These are phyloP conservation scores for Incurvaria masculella DNA, from an alignment of 2,888 invertebrate species.

Conservation along the genomic window DNA sequence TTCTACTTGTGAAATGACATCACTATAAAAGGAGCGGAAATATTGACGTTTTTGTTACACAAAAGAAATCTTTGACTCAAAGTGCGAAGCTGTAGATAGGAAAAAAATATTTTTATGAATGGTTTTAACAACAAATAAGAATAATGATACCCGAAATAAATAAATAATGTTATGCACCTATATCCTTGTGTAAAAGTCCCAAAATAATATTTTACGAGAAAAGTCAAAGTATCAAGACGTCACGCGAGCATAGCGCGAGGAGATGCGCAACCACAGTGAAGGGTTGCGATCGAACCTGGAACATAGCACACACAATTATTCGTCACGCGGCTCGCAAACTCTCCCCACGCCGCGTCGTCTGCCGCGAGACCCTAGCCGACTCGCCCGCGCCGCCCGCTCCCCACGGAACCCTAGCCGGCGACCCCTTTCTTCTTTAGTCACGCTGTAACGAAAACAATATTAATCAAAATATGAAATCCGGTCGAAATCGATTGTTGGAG, in stretches of 20 bases:
- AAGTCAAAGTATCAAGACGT: slow-evolving; percentile 27
- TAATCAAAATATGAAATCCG: not conserved
- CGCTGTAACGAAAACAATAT: not conserved
- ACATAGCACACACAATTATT: not conserved
- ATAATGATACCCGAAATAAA: too few species aligned
- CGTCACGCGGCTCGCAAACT: not conserved
- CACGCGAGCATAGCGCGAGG: slow-evolving; percentile 14
- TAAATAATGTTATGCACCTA: too few species aligned
- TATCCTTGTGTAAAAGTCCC: too few species aligned
- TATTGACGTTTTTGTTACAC: too few species aligned
- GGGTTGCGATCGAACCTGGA: slow-evolving; percentile 36
- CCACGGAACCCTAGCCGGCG: not conserved
- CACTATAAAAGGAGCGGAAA: too few species aligned
- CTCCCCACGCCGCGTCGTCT: not conserved
- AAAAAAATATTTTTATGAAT: too few species aligned
- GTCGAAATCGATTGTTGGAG: not conserved
- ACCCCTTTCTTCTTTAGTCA: not conserved
- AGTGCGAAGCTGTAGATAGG: too few species aligned
- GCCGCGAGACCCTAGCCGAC: not conserved
- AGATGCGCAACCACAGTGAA: slow-evolving; percentile 41
- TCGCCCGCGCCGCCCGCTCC: not conserved
- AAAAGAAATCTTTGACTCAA: too few species aligned
- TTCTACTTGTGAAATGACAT: too few species aligned
- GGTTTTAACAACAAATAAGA: too few species aligned
- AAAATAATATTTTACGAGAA: too few species aligned